A percentile compares a stretch with the other conserved stretches of the same genome.
Conservation (phyloP, 1,140 invertebrate genomes). For the Lasioglossum albipes region DNA sequence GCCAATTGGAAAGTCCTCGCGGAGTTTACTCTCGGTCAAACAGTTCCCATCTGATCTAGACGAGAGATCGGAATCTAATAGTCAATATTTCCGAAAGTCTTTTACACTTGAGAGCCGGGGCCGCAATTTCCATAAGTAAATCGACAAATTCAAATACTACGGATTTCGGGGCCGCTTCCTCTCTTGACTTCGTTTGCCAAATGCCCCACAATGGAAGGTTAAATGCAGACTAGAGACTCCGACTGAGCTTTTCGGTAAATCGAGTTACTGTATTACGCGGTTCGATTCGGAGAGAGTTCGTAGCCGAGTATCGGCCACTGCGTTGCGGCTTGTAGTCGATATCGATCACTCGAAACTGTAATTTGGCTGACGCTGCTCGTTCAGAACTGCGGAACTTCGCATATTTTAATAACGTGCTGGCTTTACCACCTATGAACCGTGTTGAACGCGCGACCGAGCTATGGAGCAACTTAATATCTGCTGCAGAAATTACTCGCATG, state of each 20-base stretch:
- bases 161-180: neutral
- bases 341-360: conserved; percentile 35
- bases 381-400: neutral
- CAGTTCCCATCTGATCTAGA: neutral
- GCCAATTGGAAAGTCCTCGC: neutral
- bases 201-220: neutral
- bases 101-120: neutral
- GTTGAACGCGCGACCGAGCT: neutral
- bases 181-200: conserved; percentile 1
- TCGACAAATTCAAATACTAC: conserved; percentile 12
- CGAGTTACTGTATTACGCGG: conserved; percentile 15
- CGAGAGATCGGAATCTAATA: neutral
- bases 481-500: neutral
- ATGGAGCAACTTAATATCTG: neutral
- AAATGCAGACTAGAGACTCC: neutral
- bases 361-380: conserved; percentile 31
- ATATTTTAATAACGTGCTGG: conserved; percentile 1
- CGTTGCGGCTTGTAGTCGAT: conserved; percentile 4
- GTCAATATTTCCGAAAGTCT: conserved; percentile 4
- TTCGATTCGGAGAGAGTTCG: conserved; percentile 10
- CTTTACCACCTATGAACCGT: neutral
- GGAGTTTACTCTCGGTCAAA: neutral
- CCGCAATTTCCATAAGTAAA: conserved; percentile 22
- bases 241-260: conserved; percentile 33
- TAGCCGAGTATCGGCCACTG: neutral